Conservation (phyloP, 2,797 vertebrate genomes). For the Salarias fasciatus region DNA sequence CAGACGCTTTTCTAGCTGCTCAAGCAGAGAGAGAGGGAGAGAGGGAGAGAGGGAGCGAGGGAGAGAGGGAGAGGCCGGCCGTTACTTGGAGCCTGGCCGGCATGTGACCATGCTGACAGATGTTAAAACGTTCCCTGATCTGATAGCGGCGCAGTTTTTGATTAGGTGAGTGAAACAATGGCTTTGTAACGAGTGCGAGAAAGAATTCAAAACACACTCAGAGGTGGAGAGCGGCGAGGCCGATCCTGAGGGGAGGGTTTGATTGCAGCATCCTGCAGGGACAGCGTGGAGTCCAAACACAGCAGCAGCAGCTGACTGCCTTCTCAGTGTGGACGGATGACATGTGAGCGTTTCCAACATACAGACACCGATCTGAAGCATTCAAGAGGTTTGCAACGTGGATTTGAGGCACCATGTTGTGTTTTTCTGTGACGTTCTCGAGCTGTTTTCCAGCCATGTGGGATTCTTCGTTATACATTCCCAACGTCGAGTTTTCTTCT, state of each 20-base stretch:
- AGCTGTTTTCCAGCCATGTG: not conserved
- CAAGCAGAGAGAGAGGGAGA: not conserved
- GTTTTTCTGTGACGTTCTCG: too few relatives aligned
- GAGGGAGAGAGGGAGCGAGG: too few relatives aligned
- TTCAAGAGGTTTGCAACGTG: too few relatives aligned
- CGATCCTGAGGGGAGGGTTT: conserved; percentile 48
- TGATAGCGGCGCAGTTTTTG: conserved; percentile 55
- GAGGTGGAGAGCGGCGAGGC: conserved; percentile 5
- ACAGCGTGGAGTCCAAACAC: conserved; percentile 48
- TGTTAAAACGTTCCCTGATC: conserved; percentile 50
- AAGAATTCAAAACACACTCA: conserved; percentile 36
- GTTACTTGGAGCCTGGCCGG: conserved; percentile 6
- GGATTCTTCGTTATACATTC: too few relatives aligned
- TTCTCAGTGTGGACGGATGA: too few relatives aligned
- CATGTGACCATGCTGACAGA: conserved; percentile 45
- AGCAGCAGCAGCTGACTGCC: not conserved
- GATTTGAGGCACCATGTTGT: too few relatives aligned
- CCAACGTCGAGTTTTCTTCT: conserved; percentile 36
- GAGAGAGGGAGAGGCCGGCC: not conserved
- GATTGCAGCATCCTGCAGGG: conserved; percentile 65
- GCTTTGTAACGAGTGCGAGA: conserved; percentile 16
- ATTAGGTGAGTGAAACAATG: conserved; percentile 62
- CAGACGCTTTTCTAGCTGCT: conserved; percentile 9
- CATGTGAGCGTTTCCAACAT: too few relatives aligned
- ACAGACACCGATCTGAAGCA: too few relatives aligned